Evolutionary conservation across 2,888 invertebrate genomes (phyloP), one percentile per base, ranked within the genome.

Genomic region (Serrognathus titanus): DNA sequence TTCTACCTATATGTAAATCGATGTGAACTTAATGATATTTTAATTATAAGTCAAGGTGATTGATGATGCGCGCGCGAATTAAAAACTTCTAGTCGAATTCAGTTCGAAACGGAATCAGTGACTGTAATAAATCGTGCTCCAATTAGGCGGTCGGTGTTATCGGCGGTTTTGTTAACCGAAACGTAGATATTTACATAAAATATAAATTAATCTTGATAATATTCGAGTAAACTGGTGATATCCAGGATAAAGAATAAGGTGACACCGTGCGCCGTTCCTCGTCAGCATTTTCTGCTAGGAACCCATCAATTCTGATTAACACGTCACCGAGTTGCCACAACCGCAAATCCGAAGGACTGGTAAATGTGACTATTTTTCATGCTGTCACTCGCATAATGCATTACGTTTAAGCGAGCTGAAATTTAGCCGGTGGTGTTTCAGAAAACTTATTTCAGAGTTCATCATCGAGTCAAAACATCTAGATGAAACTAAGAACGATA

Each of bases 341-440:
- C 63, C 63, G 63, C 69, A 61, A 65, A 61, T 65, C 66, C 61
- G 60, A 60, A 58, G 61, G 59, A 63, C 63, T 60, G 64, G 61
- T 63, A 68, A 68, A 69, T 66, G 69, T 64, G 71, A 69, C 71
- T 69, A 74, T 74, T 73, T 74, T 72, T 74, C 74, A 73, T 73
- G 61, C 71, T 71, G 74, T 73, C 73, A 62, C 62, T 57, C 53
- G 57, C 67, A 69, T 70, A 70, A 71, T 71, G 67, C 69, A 67
- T 69, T 66, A 66, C 63, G 64, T 67, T 68, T 64, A 66, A 66
- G 57, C 55, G 59, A 53, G 58, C 57, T 57, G 57, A 59, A 60
- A 62, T 66, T 67, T 64, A 62, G 64, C 63, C 53, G 59, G 53
- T 58, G 64, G 61, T 61, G 61, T 55, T 60, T 62, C 58, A 60